phyloP scores from a whole-genome alignment of 1,140 invertebrate genomes.

The Drosophila sproati region DNA sequence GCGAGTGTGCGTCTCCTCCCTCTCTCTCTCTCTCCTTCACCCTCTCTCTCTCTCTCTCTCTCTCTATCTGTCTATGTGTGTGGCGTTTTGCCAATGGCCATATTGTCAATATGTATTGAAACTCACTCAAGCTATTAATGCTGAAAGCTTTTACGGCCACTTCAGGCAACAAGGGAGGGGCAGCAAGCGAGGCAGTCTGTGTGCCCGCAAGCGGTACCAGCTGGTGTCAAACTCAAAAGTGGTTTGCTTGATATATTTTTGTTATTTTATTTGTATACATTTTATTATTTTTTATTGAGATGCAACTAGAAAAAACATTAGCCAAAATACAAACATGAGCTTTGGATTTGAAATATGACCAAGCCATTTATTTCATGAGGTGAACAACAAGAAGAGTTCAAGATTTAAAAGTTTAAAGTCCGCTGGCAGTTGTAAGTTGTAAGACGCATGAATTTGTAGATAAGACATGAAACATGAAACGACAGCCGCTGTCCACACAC shows the following conservation, averaged over 20 bases:
- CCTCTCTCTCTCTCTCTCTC: neutral
- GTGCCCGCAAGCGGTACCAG: slow-evolving; percentile 78
- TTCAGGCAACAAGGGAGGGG: slow-evolving; percentile 59
- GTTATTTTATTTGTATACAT: slow-evolving; percentile 28
- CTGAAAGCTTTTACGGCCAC: slow-evolving; percentile 81
- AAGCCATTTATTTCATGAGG: slow-evolving; percentile 32
- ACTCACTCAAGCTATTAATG: slow-evolving; percentile 82
- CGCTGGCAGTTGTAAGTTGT: slow-evolving; percentile 31
- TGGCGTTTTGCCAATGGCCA: slow-evolving; percentile 75
- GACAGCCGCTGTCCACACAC: slow-evolving; percentile 75
- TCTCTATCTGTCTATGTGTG: slow-evolving; percentile 29
- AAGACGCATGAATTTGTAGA: slow-evolving; percentile 64
- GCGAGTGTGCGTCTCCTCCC: slow-evolving; percentile 36
- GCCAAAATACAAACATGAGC: slow-evolving; percentile 84
- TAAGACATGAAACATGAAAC: slow-evolving; percentile 70
- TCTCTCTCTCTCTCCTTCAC: too few relatives aligned
- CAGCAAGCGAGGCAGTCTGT: slow-evolving; percentile 21
- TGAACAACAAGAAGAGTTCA: neutral
- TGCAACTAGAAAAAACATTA: slow-evolving; percentile 75
- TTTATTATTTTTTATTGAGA: slow-evolving; percentile 28
- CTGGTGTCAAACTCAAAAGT: slow-evolving; percentile 84
- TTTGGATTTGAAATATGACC: slow-evolving; percentile 74
- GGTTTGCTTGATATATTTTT: slow-evolving; percentile 67
- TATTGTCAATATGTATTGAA: slow-evolving; percentile 83
- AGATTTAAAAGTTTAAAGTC: slow-evolving; percentile 51